Conservation (phyloP, 1,140 invertebrate species). For the Himalopsyche phryganea region DNA sequence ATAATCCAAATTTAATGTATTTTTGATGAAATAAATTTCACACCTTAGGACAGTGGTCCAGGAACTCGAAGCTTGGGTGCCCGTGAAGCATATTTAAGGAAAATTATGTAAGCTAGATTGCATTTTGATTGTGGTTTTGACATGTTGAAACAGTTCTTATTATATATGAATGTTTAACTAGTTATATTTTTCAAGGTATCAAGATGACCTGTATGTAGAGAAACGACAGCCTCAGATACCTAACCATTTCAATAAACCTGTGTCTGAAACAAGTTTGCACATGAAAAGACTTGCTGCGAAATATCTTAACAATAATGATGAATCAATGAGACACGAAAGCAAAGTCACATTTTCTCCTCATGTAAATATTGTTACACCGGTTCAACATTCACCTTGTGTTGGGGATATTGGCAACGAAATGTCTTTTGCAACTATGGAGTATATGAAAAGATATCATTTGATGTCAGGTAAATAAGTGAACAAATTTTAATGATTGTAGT, state of each 20-base stretch:
- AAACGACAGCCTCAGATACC: conserved; percentile 33
- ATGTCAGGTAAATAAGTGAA: conserved; percentile 45
- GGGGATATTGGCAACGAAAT: conserved; percentile 46
- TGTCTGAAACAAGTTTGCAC: conserved; percentile 56
- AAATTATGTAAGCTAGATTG: too few relatives aligned
- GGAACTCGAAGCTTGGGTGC: too few relatives aligned
- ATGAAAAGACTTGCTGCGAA: conserved; percentile 65
- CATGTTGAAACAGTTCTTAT: too few relatives aligned
- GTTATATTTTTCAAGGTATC: too few relatives aligned
- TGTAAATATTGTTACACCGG: not conserved
- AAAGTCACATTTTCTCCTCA: too few relatives aligned
- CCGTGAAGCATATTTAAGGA: too few relatives aligned
- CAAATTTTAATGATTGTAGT: not conserved
- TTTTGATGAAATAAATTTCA: not conserved
- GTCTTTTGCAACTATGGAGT: conserved; percentile 63
- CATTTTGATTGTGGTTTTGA: too few relatives aligned
- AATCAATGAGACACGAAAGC: not conserved
- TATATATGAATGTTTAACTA: too few relatives aligned
- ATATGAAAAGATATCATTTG: conserved; percentile 63
- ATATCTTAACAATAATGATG: conserved; percentile 50
- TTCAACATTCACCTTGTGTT: not conserved
- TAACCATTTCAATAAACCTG: conserved; percentile 35
- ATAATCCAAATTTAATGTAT: too few relatives aligned
- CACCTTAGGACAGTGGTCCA: not conserved
- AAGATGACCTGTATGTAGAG: too few relatives aligned